These are phyloP conservation scores for Hipparchia sbordonii DNA, from an alignment of 2,888 invertebrate genomes.

Conservation along the genomic window DNA sequence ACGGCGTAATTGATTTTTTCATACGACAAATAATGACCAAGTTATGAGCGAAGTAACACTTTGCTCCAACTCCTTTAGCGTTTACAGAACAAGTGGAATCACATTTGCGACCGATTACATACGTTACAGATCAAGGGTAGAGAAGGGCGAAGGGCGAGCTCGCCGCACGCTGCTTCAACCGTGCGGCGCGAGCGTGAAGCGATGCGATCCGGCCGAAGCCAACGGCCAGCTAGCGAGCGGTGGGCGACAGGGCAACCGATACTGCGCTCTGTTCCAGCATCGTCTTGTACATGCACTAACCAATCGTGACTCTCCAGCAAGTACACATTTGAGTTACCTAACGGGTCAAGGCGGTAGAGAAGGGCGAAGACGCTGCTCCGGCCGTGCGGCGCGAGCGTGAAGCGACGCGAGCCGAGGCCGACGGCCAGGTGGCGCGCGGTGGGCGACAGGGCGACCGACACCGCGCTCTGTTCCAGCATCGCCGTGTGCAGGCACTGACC, in stretches of 20 bases:
- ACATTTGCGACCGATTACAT: too few relatives aligned
- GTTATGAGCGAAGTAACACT: too few relatives aligned
- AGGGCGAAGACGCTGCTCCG: constrained; percentile 75
- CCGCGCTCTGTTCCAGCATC: constrained; percentile 89
- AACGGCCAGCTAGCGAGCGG: constrained; percentile 89
- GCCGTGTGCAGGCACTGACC: constrained; percentile 92
- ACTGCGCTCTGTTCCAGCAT: constrained; percentile 90
- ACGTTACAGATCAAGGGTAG: constrained; percentile 57
- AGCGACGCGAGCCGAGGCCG: constrained; percentile 88
- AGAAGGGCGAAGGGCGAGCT: constrained; percentile 75
- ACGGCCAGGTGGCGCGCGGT: constrained; percentile 90
- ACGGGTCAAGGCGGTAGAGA: constrained; percentile 68
- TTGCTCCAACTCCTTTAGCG: too few relatives aligned
- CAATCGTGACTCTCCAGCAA: too few relatives aligned
- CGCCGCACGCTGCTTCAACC: constrained; percentile 77
- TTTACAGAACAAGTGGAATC: too few relatives aligned
- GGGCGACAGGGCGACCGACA: constrained; percentile 93
- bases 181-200: constrained; percentile 82
- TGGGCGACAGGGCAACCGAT: constrained; percentile 93
- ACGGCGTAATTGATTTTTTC: too few relatives aligned
- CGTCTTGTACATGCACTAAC: constrained; percentile 62
- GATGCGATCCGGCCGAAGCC: constrained; percentile 89
- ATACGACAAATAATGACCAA: too few relatives aligned
- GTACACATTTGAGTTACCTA: constrained; percentile 48
- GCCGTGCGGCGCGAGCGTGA: constrained; percentile 82